These are phyloP conservation scores for Antennarius maculatus DNA, from an alignment of 2,797 vertebrate species.

Conservation along the genomic window DNA sequence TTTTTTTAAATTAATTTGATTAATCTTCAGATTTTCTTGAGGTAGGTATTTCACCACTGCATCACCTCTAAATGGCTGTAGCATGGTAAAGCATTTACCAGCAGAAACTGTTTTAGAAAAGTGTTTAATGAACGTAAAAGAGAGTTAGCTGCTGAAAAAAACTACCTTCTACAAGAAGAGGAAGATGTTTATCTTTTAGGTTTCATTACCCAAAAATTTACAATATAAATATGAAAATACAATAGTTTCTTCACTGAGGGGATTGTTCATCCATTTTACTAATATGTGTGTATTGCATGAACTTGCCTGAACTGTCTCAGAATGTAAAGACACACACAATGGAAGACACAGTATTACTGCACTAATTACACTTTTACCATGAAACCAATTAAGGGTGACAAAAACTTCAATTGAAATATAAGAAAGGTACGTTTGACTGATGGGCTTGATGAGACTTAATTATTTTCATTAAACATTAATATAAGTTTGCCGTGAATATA, in stretches of 20 bases:
- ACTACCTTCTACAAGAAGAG: background rate
- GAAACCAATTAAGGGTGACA: too few relatives aligned
- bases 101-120: background rate
- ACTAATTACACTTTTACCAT: too few relatives aligned
- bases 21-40: background rate
- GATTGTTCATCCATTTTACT: too few relatives aligned
- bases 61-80: background rate
- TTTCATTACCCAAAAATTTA: background rate
- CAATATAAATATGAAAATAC: background rate
- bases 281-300: too few relatives aligned
- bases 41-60: slow-evolving; percentile 16
- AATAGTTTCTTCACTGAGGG: too few relatives aligned
- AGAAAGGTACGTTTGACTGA: too few relatives aligned
- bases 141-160: background rate
- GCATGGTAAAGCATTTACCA: background rate
- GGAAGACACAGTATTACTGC: too few relatives aligned
- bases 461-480: too few relatives aligned
- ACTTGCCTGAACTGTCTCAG: too few relatives aligned
- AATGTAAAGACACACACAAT: too few relatives aligned
- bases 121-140: background rate
- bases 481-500: too few relatives aligned
- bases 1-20: slow-evolving; percentile 7
- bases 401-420: too few relatives aligned
- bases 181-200: background rate
- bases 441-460: background rate